Percentiles rank a stretch among this genome's conserved stretches.
Evolutionary conservation across 2,888 invertebrate genomes (phyloP).

Genomic region (Brenthis hecate): DNA sequence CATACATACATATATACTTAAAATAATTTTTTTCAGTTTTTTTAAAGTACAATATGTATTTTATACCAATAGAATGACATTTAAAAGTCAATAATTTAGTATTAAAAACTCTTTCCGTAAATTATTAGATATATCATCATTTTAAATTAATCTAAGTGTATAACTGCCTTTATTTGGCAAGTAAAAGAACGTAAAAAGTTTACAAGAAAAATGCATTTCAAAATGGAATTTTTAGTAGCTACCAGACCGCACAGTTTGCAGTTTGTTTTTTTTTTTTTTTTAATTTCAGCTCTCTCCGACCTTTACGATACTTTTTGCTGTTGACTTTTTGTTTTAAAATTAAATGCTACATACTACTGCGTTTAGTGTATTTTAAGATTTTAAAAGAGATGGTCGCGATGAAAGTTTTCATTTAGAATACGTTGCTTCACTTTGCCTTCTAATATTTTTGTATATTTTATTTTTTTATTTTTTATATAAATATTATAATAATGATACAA

Average conservation of each 20-base stretch:
- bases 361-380: slow-evolving; percentile 12
- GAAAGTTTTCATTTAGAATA: not conserved
- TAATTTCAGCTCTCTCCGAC: slow-evolving; percentile 21
- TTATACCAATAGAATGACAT: no score
- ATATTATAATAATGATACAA: no score
- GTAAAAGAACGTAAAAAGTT: slow-evolving; percentile 19
- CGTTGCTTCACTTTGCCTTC: no score
- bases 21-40: not conserved
- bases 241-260: slow-evolving; percentile 18
- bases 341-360: slow-evolving; percentile 18
- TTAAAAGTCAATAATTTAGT: no score
- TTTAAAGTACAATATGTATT: not conserved
- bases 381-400: not conserved
- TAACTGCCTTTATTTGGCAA: slow-evolving; percentile 13
- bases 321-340: slow-evolving; percentile 20
- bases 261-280: slow-evolving; percentile 27
- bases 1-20: no score
- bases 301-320: slow-evolving; percentile 12
- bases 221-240: slow-evolving; percentile 31
- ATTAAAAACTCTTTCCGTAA: no score
- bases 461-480: no score
- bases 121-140: not conserved
- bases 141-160: slow-evolving; percentile 1
- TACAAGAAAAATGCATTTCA: slow-evolving; percentile 35
- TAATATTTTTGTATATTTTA: no score